Base-by-base conservation (phyloP, 1,140 invertebrate species). In the Hetaerina americana region DNA sequence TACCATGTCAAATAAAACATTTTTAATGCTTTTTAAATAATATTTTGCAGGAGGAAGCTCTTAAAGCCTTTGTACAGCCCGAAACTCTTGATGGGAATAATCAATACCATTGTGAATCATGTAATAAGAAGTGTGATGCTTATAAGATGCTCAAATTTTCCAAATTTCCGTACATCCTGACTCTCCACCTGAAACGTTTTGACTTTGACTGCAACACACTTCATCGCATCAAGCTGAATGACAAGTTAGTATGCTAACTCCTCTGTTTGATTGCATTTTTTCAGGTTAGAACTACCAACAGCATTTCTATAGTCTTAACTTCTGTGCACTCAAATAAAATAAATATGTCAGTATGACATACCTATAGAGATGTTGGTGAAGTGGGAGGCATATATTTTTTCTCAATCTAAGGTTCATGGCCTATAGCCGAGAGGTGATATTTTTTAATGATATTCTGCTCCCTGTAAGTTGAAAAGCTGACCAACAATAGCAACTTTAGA, bases 81-180 rank as follows among this genome's bases (percentile, higher is more conserved):
- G 95, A 97, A 83, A 89, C 88, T 10, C 82, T 97, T 15, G 88
- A 93, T 75, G 93, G 90, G 27, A 89, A 89, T 72, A 96, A 97
- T 84, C 92, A 96, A 79, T 96, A 96, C 83, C 86, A 87, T 78
- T 97, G 95, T 83, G 92, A 94, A 75, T 90, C 88, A 73, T 97
- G 95, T 82, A 87, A 91, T 76, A 91, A 92, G 77, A 93, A 94
- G 78, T 94, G 92, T 80, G 89, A 96, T 81, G 94, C 94, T 28
- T 92, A 96, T 77, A 96, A 97, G 83, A 93, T 94, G 31, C 83
- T 96, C 22, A 94, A 94, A 78, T 95, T 96, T 78, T 87, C 88
- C 12, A 89, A 90, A 72, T 94, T 96, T 81, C 94, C 94, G 0
- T 96, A 96, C 80, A 81, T 97, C 67, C 81, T 97, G 18, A 94